A percentile compares a stretch with the other conserved stretches of the same genome.
phyloP scores from a whole-genome alignment of 2,888 invertebrate genomes.

The Machimus atricapillus region DNA sequence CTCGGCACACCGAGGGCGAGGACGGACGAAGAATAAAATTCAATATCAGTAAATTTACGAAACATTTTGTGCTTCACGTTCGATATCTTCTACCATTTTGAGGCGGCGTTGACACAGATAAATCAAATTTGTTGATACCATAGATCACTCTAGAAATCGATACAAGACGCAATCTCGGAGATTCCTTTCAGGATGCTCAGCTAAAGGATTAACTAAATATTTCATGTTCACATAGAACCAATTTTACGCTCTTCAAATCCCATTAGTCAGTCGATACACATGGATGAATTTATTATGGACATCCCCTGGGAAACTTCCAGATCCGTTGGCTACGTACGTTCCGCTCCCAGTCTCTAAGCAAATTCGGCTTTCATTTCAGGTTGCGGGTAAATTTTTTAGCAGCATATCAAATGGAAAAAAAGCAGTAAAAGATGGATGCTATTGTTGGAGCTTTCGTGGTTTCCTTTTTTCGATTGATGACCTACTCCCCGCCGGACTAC shows the following conservation, averaged over 20 bases:
- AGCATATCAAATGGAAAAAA: not conserved
- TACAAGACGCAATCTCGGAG: constrained; percentile 9
- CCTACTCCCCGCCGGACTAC: not conserved
- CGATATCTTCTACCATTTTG: not conserved
- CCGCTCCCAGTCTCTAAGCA: constrained; percentile 15
- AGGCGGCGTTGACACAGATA: constrained; percentile 28
- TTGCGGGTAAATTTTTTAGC: constrained; percentile 35
- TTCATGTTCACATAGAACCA: constrained; percentile 64
- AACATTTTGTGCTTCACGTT: not conserved
- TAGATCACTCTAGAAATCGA: constrained; percentile 30
- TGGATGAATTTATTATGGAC: constrained; percentile 47
- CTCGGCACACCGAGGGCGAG: not conserved
- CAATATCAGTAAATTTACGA: not conserved
- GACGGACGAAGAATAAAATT: not conserved
- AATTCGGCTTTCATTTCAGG: constrained; percentile 21
- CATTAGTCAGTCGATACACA: constrained; percentile 61
- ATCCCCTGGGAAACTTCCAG: constrained; percentile 19
- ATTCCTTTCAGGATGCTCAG: constrained; percentile 44
- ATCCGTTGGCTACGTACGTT: not conserved
- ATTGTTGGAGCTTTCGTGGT: not conserved
- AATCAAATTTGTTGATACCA: constrained; percentile 36
- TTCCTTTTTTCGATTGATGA: not conserved
- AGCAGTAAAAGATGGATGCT: not conserved
- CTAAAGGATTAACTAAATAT: constrained; percentile 63
- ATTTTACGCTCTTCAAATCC: constrained; percentile 64